Evolutionary conservation across 1,140 invertebrate genomes (phyloP), one percentile per base, ranked within the genome.

Genomic region (Ditylenchus dipsaci): DNA sequence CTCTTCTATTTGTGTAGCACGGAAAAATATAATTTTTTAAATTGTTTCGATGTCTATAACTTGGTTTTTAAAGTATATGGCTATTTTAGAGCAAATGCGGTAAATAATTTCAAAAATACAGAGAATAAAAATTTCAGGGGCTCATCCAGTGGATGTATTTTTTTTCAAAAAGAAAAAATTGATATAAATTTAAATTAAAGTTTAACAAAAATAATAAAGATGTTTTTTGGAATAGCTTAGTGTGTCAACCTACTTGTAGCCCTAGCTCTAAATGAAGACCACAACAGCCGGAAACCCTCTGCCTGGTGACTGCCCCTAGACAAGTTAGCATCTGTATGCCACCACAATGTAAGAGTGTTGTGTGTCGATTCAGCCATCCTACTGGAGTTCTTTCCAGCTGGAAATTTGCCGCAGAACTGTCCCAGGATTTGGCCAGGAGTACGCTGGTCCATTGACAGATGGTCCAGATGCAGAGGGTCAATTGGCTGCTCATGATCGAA

Each of bases 321-420:
- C 53, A 45, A 61, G 19, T 61, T 57, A 43, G 67, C 58, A 33
- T 70, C 68, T 17, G 68, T 70, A 59, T 70, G 68, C 68, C 68
- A 70, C 68, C 68, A 70, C 17, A 70, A 38, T 5, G 68, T 70
- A 17, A 70, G 60, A 19, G 65, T 58, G 58, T 70, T 70, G 66
- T 65, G 53, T 45, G 68, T 29, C 11, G 68, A 70, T 30, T 69
- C 68, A 23, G 68, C 68, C 56, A 70, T 61, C 19, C 19, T 21
- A 30, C 29, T 61, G 5, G 29, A 61, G 29, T 30, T 33, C 13
- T 30, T 43, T n/a, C n/a, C n/a, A 5, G 9, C 59, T 21, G n/a
- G 33, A 70, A 42, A 43, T 68, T 42, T 53, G n/a, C 68, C 68
- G 43, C 68, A 70, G 58, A 70, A 70, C 58, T 70, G 53, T 17